phyloP scores from a whole-genome alignment of 2,888 invertebrate species.

The Rhyacophila evoluta region DNA sequence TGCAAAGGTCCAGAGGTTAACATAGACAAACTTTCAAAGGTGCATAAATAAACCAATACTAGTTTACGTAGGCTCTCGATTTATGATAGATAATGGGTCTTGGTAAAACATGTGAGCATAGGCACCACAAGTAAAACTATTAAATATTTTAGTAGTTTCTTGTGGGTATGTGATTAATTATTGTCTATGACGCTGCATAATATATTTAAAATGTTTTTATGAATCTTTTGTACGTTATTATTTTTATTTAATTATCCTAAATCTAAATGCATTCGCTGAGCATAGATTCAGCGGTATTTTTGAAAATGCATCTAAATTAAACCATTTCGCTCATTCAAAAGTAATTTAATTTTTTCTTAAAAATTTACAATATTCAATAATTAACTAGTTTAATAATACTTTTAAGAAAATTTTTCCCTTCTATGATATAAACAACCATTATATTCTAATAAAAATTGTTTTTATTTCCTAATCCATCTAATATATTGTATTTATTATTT shows the following conservation, averaged over 20 bases:
- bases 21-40: too few species aligned
- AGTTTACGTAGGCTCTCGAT: not conserved
- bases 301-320: not conserved
- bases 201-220: not conserved
- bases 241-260: not conserved
- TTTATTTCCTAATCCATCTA: not conserved
- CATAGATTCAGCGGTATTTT: not conserved
- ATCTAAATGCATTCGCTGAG: not conserved
- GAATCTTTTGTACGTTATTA: constrained; percentile 9
- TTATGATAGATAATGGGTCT: not conserved
- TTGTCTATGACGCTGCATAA: not conserved
- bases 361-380: not conserved
- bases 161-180: not conserved
- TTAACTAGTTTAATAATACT: not conserved
- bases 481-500: not conserved
- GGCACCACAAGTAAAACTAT: not conserved
- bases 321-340: not conserved
- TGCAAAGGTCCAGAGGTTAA: not conserved
- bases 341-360: not conserved
- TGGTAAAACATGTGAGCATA: not conserved
- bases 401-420: not conserved
- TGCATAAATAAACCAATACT: too few species aligned
- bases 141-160: constrained; percentile 7
- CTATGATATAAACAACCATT: not conserved
- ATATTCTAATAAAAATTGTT: not conserved